Evolutionary conservation across 2,113 vertebrate genomes (phyloP).

Genomic region (Colistium nudipinnis): DNA sequence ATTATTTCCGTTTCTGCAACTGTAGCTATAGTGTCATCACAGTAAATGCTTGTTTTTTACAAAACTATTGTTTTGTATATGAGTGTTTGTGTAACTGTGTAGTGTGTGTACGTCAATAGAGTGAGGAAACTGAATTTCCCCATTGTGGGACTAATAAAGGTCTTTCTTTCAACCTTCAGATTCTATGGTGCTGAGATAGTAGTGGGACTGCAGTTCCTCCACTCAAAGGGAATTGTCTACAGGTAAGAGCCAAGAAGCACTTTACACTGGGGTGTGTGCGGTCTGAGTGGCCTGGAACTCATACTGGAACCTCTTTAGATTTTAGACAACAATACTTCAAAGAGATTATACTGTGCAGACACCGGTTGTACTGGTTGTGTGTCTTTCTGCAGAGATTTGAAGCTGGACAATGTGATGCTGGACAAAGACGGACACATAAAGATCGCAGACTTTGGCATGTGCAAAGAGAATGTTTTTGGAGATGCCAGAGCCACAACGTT

Average conservation of each 20-base stretch:
- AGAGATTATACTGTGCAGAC: not conserved
- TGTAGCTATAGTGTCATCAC: not conserved
- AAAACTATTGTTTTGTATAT: too few species aligned
- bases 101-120: too few species aligned
- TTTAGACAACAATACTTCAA: not conserved
- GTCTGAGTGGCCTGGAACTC: not conserved
- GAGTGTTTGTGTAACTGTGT: too few species aligned
- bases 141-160: too few species aligned
- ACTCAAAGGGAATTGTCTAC: conserved; percentile 94
- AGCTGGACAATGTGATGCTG: conserved; percentile 98
- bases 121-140: too few species aligned
- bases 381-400: conserved; percentile 88
- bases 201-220: conserved; percentile 95
- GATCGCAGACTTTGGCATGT: conserved; percentile 99
- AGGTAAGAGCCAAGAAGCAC: conserved; percentile 80
- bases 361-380: not conserved
- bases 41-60: conserved; percentile 7
- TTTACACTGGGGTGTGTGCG: not conserved
- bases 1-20: not conserved
- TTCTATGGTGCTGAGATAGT: conserved; percentile 96
- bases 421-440: conserved; percentile 95
- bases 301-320: not conserved
- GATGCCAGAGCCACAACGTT: conserved; percentile 91
- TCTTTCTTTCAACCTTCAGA: conserved; percentile 80
- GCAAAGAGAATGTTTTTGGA: conserved; percentile 90